Evolutionary conservation across 2,113 vertebrate genomes (phyloP).

Genomic region (Rhinopomastus cyanomelas): DNA sequence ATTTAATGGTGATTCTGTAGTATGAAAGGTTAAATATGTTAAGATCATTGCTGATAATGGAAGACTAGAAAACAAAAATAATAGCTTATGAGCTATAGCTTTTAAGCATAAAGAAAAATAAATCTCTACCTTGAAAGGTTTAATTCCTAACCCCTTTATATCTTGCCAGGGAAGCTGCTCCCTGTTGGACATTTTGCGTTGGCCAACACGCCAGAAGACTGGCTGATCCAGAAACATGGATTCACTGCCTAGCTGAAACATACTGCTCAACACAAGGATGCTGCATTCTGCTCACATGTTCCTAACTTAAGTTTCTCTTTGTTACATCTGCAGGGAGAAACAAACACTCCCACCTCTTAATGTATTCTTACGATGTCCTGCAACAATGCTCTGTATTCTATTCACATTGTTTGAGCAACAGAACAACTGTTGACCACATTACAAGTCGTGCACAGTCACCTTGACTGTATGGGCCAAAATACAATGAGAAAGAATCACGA

Average conservation of each 20-base stretch:
- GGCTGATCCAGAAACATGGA: not conserved
- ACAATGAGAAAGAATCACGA: not conserved
- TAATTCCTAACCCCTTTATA: not conserved
- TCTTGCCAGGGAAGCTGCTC: not conserved
- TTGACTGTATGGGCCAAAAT: not conserved
- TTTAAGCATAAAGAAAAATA: constrained; percentile 37
- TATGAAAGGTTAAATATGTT: constrained; percentile 47
- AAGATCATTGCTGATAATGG: constrained; percentile 30
- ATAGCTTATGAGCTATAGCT: not conserved
- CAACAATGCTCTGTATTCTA: not conserved
- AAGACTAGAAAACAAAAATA: constrained; percentile 47
- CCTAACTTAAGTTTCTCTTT: not conserved
- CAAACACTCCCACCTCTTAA: not conserved
- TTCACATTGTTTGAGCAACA: not conserved
- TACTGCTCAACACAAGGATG: not conserved
- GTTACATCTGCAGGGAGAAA: not conserved
- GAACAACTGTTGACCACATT: not conserved
- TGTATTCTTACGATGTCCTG: not conserved
- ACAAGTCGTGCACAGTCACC: not conserved
- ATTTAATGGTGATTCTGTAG: constrained; percentile 32
- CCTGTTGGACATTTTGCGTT: not conserved
- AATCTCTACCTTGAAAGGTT: constrained; percentile 39
- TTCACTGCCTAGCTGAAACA: not conserved
- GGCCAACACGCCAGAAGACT: not conserved
- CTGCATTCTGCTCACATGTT: not conserved